Percentiles rank a stretch among this genome's conserved stretches.
Evolutionary conservation across 35 echinoderm and acorn worm genomes (phyloP).

Genomic region (Holothuria glaberrima): DNA sequence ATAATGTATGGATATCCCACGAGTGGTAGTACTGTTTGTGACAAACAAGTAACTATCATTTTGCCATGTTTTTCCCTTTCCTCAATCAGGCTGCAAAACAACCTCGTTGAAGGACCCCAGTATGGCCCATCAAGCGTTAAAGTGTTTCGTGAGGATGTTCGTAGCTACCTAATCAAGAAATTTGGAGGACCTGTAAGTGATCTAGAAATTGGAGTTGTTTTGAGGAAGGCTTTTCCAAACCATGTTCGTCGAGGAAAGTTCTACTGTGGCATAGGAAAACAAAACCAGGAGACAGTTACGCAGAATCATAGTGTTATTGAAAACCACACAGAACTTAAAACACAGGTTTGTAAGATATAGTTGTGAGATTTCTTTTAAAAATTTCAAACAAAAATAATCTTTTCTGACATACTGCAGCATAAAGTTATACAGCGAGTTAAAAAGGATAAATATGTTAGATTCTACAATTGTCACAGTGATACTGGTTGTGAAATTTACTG

Average conservation of each 20-base stretch:
- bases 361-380: too few relatives aligned
- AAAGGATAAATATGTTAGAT: too few relatives aligned
- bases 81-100: slow-evolving; percentile 65
- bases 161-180: slow-evolving; percentile 65
- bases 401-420: too few relatives aligned
- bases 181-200: slow-evolving; percentile 75
- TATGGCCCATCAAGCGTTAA: slow-evolving; percentile 68
- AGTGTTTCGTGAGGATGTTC: slow-evolving; percentile 76
- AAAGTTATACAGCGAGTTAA: too few relatives aligned
- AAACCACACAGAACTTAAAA: slow-evolving; percentile 10
- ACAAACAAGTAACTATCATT: background rate
- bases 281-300: slow-evolving; percentile 6
- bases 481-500: too few relatives aligned
- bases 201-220: slow-evolving; percentile 67
- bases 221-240: slow-evolving; percentile 68
- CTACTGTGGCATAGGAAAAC: slow-evolving; percentile 65
- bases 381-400: too few relatives aligned
- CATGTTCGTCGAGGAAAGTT: slow-evolving; percentile 71
- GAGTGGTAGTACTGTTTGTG: background rate
- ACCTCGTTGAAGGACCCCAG: slow-evolving; percentile 62
- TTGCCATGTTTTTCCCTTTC: background rate
- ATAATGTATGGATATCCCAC: too few relatives aligned
- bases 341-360: slow-evolving; percentile 17
- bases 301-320: slow-evolving; percentile 2
- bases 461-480: too few relatives aligned